Evolutionary conservation across 2,113 vertebrate species (phyloP).

Genomic region (Pseudorasbora parva): DNA sequence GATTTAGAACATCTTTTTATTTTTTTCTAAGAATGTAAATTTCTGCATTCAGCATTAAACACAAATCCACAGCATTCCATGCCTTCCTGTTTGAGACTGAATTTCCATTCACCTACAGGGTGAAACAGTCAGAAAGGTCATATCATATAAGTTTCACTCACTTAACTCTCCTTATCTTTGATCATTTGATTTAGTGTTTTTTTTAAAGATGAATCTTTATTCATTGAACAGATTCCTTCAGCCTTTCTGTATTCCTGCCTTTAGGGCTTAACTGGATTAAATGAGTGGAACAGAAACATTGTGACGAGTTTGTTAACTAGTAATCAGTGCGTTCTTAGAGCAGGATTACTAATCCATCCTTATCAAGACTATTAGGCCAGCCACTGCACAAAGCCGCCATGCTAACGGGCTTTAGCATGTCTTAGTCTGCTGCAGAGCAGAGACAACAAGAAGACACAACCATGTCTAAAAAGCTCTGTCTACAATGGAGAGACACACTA

Average conservation of each 20-base stretch:
- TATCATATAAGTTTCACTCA: background rate
- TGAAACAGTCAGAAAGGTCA: background rate
- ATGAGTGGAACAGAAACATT: conserved; percentile 59
- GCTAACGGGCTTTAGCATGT: conserved; percentile 57
- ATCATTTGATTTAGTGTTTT: conserved; percentile 35
- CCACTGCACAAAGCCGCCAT: conserved; percentile 56
- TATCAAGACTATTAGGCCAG: conserved; percentile 54
- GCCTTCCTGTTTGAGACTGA: background rate
- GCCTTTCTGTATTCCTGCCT: conserved; percentile 34
- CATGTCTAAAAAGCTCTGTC: conserved; percentile 58
- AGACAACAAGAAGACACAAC: conserved; percentile 53
- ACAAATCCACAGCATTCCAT: background rate
- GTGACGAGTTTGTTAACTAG: conserved; percentile 58
- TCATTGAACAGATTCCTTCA: conserved; percentile 40
- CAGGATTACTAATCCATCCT: conserved; percentile 58
- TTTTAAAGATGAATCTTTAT: conserved; percentile 19
- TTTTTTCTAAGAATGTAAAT: too few species aligned
- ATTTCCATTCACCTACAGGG: background rate
- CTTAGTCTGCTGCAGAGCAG: conserved; percentile 47
- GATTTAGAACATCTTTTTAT: too few species aligned
- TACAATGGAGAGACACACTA: conserved; percentile 46
- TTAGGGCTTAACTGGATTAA: conserved; percentile 55
- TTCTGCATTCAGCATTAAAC: background rate
- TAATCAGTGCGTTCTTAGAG: conserved; percentile 54
- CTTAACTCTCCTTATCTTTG: conserved; percentile 30